Evolutionary conservation across 2,113 vertebrate genomes (phyloP).

Genomic region (Thymallus thymallus): DNA sequence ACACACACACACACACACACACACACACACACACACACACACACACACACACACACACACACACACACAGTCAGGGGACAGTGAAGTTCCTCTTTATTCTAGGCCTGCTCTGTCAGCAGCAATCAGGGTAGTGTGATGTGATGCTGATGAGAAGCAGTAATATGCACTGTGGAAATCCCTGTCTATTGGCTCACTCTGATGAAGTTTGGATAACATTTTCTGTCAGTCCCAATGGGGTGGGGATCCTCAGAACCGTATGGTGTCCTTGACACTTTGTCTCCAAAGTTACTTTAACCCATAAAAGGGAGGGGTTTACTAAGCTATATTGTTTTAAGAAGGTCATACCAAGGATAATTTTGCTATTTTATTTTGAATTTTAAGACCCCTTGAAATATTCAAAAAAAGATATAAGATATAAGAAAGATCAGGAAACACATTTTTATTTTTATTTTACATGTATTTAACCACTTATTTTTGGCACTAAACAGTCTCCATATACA

Average conservation of each 20-base stretch:
- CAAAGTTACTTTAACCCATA: not conserved
- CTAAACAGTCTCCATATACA: too few relatives aligned
- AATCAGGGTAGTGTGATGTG: constrained; percentile 45
- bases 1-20: not conserved
- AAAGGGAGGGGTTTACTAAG: too few relatives aligned
- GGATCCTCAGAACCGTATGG: not conserved
- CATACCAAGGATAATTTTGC: too few relatives aligned
- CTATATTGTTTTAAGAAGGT: too few relatives aligned
- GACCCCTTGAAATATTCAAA: too few relatives aligned
- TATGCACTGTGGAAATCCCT: constrained; percentile 37
- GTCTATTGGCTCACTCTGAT: constrained; percentile 47
- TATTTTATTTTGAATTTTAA: too few relatives aligned
- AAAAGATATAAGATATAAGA: too few relatives aligned
- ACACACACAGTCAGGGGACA: not conserved
- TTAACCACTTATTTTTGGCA: too few relatives aligned
- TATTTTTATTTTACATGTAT: too few relatives aligned
- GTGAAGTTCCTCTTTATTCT: constrained; percentile 19
- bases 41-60: too few relatives aligned
- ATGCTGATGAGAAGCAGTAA: constrained; percentile 42
- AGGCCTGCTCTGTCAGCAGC: constrained; percentile 42
- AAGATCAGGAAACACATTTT: too few relatives aligned
- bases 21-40: too few relatives aligned
- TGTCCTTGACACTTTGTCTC: not conserved
- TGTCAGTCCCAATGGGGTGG: not conserved
- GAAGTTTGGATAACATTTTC: constrained; percentile 49